phyloP scores from a whole-genome alignment of 2,113 vertebrate genomes.

The Sceloporus undulatus region DNA sequence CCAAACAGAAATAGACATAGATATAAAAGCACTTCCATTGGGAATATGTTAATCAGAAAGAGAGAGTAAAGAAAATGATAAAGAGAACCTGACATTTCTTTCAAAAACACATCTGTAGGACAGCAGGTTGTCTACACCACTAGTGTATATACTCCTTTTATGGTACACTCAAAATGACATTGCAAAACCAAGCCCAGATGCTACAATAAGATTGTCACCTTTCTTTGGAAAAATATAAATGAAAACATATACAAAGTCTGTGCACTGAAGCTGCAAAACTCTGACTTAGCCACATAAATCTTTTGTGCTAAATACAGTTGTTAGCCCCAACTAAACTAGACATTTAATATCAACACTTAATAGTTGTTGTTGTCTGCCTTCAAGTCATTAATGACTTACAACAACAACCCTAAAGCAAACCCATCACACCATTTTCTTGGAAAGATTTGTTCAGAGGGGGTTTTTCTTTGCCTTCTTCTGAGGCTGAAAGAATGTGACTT shows the following conservation, averaged over 20 bases:
- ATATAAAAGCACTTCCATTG: too few relatives aligned
- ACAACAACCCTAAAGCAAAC: too few relatives aligned
- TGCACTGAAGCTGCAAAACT: background rate
- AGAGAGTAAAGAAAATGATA: background rate
- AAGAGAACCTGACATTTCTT: background rate
- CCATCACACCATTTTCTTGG: too few relatives aligned
- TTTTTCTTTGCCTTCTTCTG: too few relatives aligned
- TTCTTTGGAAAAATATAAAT: background rate
- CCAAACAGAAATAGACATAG: too few relatives aligned
- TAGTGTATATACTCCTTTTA: background rate
- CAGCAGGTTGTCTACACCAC: background rate
- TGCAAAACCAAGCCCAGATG: background rate
- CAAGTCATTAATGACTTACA: too few relatives aligned
- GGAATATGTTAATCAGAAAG: too few relatives aligned
- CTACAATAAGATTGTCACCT: background rate
- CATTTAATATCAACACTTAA: too few relatives aligned
- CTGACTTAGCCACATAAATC: background rate
- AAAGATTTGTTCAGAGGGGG: too few relatives aligned
- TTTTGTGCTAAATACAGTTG: background rate
- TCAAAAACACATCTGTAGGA: background rate
- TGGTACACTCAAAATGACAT: background rate
- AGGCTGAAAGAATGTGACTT: too few relatives aligned
- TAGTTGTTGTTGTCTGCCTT: too few relatives aligned
- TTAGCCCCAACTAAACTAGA: too few relatives aligned
- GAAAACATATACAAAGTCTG: background rate